Conservation (phyloP, 2,113 vertebrate genomes). For the Heterotis niloticus region DNA sequence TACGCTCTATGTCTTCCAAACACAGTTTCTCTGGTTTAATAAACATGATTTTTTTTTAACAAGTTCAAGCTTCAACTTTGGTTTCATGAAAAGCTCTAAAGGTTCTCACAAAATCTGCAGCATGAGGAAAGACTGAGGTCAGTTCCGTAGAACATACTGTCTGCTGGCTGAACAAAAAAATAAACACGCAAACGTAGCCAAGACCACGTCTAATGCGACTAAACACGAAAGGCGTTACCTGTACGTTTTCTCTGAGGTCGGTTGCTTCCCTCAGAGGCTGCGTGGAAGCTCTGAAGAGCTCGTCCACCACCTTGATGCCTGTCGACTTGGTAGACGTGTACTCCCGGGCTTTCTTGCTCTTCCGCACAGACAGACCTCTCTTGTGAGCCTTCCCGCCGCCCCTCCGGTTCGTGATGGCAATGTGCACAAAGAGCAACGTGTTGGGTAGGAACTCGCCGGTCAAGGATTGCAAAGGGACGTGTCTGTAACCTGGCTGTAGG, state of each 20-base stretch:
- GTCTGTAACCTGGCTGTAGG: constrained; percentile 83
- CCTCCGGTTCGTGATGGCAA: constrained; percentile 83
- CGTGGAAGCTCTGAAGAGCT: constrained; percentile 82
- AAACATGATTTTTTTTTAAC: no score
- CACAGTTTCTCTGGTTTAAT: no score
- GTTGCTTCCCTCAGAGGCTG: constrained; percentile 86
- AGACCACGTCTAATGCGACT: background rate
- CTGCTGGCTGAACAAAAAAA: no score
- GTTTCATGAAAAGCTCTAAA: no score
- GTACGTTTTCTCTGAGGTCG: constrained; percentile 85
- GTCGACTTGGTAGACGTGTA: constrained; percentile 84
- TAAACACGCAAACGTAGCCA: no score
- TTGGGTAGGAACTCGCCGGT: constrained; percentile 80
- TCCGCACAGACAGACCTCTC: constrained; percentile 77
- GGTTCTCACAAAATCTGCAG: no score
- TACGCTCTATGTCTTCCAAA: no score
- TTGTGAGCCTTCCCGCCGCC: constrained; percentile 82
- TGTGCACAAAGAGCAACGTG: constrained; percentile 80
- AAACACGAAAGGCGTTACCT: constrained; percentile 63
- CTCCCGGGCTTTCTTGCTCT: constrained; percentile 76
- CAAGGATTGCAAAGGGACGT: constrained; percentile 80
- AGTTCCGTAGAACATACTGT: no score
- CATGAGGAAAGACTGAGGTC: no score
- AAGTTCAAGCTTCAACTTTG: no score
- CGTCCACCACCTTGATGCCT: constrained; percentile 83